Evolutionary conservation across 2,888 invertebrate genomes (phyloP), one percentile per base, ranked within the genome.

Genomic region (Trichacis sp.): DNA sequence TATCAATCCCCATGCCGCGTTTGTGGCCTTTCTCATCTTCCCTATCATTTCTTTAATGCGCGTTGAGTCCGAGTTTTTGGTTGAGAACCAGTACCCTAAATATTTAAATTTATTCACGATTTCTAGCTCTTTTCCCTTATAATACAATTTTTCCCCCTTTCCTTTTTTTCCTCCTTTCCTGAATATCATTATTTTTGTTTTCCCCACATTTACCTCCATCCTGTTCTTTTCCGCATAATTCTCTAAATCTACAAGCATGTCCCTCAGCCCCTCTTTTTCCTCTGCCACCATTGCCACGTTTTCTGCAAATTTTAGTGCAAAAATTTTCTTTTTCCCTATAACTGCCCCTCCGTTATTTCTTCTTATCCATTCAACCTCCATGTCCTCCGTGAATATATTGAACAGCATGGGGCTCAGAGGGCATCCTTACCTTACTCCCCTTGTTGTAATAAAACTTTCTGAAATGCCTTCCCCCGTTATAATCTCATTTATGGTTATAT

Each of bases 151-250:
- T 40, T 67, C 57, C 9, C 24, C 40, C 14, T 45, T 14, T 14
- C 17, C 33, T 40, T 4, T 48, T 52, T 45, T 52, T 8, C 55
- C 61, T 15, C 64, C 62, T n/a, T 57, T 63, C 49, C 48, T 48
- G 30, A 64, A 65, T 3, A 60, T 33, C 57, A 59, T 61, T n/a
- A 66, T 56, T 30, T 62, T 53, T n/a, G 6, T 36, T 52, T 50
- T 61, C 43, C 11, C 18, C 20, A 51, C 45, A 33, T 59, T 64
- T n/a, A n/a, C n/a, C n/a, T n/a, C n/a, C n/a, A n/a, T n/a, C n/a
- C n/a, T n/a, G n/a, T n/a, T n/a, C n/a, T n/a, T n/a, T n/a, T n/a
- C n/a, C n/a, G n/a, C n/a, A n/a, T n/a, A n/a, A n/a, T n/a, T n/a
- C n/a, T n/a, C n/a, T n/a, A n/a, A n/a, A n/a, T 12, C 17, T 19